These are phyloP conservation scores for Catocala nupta DNA, from an alignment of 2,888 invertebrate genomes.

Conservation along the genomic window DNA sequence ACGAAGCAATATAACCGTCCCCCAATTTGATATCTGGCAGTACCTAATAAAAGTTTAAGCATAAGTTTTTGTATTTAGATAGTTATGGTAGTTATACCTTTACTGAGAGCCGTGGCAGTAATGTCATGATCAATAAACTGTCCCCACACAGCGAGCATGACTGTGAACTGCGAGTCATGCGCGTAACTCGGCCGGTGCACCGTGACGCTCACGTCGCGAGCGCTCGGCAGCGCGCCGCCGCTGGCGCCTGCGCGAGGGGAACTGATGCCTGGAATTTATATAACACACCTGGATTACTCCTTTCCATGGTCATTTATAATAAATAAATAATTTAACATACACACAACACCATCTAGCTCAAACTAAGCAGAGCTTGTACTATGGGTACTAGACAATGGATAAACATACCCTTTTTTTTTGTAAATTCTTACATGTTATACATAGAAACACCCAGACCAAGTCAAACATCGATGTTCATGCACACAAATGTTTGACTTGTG, in stretches of 20 bases:
- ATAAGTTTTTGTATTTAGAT: background rate
- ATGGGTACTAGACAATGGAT: too few relatives aligned
- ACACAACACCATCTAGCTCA: too few relatives aligned
- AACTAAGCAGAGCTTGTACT: too few relatives aligned
- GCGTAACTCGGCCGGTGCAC: conserved; percentile 92
- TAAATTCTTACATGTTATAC: too few relatives aligned
- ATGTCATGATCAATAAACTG: conserved; percentile 96
- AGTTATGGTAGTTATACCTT: conserved; percentile 75
- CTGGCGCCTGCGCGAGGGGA: conserved; percentile 87
- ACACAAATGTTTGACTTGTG: too few relatives aligned
- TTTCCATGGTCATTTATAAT: background rate
- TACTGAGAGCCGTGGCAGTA: conserved; percentile 93
- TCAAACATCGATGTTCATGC: too few relatives aligned
- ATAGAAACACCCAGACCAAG: too few relatives aligned
- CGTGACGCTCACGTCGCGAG: conserved; percentile 91
- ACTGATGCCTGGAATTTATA: conserved; percentile 84
- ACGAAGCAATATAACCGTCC: too few relatives aligned
- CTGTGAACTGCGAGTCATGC: conserved; percentile 92
- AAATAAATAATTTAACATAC: too few relatives aligned
- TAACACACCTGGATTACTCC: background rate
- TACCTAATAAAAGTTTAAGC: background rate
- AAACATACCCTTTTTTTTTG: too few relatives aligned
- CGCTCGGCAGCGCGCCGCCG: conserved; percentile 89
- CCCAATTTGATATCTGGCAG: too few relatives aligned
- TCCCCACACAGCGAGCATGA: conserved; percentile 95